Conservation (phyloP, 2,797 vertebrate genomes). For the Propithecus deckenii region DNA sequence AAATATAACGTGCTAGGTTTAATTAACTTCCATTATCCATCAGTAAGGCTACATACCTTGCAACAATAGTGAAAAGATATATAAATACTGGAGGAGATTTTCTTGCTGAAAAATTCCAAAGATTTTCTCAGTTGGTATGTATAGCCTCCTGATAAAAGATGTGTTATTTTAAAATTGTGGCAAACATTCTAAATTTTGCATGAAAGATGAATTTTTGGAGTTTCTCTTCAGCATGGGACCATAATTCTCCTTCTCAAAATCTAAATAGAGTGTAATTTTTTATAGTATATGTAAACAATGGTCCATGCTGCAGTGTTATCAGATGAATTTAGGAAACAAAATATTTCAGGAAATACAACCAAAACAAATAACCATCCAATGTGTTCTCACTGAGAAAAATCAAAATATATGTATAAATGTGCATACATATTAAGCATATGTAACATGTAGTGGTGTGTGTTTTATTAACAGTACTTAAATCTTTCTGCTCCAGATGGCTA, state of each 20-base stretch:
- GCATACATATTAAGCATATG: neutral
- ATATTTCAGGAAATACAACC: neutral
- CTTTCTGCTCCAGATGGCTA: neutral
- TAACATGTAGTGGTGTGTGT: neutral
- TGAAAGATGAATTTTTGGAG: neutral
- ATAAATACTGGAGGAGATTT: neutral
- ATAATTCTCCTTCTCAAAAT: neutral
- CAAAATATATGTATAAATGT: neutral
- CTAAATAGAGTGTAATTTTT: neutral
- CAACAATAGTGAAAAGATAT: conserved; percentile 70
- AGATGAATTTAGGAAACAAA: conserved; percentile 7
- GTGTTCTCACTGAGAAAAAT: neutral
- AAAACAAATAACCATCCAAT: neutral
- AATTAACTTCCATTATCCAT: conserved; percentile 74
- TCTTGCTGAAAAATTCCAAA: conserved; percentile 58
- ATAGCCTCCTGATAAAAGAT: conserved; percentile 37
- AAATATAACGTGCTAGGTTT: conserved; percentile 71
- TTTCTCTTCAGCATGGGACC: neutral
- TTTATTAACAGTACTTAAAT: neutral
- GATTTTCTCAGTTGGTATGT: conserved; percentile 46
- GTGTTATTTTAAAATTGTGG: neutral
- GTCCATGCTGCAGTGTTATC: neutral
- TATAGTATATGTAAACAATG: neutral
- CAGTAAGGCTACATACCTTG: conserved; percentile 60
- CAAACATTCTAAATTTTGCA: neutral